Base-by-base conservation (phyloP, 1,140 invertebrate genomes). In the Zaprionus nigranus region DNA sequence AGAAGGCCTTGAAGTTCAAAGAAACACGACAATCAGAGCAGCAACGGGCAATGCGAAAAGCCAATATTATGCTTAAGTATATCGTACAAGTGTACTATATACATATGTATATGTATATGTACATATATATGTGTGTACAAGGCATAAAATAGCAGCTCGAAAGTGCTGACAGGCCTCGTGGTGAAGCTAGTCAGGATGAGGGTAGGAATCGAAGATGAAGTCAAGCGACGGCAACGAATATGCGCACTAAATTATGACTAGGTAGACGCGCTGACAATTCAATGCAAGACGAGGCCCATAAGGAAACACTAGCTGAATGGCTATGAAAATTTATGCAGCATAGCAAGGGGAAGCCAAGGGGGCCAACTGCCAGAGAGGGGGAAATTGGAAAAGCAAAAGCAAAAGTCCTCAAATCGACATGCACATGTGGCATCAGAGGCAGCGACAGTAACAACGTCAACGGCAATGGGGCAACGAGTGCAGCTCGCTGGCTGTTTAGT, bases 181-280 rank as follows among this genome's bases (percentile, higher is more conserved):
- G 79, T 34, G 46, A 70, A 46, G 53, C 64, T 51, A 13, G 28
- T 46, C 26, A 57, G 71, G 26, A 79, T 51, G 38, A 58, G 64
- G 56, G n/a, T 72, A 75, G 54, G 30, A 79, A 67, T 54, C 34
- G 60, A 59, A 72, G 30, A 54, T 68, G 75, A 68, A 56, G 56
- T 71, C 75, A 34, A 68, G 68, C 28, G 22, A 24, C n/a, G 49
- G 40, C 56, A 57, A 26, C 56, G 53, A 73, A 66, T 54, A 67
- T 51, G 70, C 56, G 74, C 71, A 86, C 82, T 86, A 86, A 86
- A 86, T 86, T 86, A 86, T 86, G 76, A 79, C 75, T 86, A 82
- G 76, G 61, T 76, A 77, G 67, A 86, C 79, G 79, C 82, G 79
- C 83, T 86, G 82, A 86, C 82, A 86, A 86, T 86, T 86, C 82